phyloP scores from a whole-genome alignment of 1,140 invertebrate genomes.

The Kradibia gibbosae region DNA sequence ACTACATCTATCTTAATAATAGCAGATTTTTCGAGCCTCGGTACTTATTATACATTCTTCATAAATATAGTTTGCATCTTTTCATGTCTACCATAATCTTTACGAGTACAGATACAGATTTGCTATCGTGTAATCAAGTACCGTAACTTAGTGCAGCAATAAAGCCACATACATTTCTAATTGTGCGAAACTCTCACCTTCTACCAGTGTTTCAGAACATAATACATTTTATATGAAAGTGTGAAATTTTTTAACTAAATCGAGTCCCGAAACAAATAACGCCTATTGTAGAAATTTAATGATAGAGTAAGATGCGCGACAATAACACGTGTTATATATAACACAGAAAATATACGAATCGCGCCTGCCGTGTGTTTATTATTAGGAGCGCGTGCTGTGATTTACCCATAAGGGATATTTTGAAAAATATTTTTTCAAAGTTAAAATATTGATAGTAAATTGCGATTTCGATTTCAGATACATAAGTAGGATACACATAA shows the following conservation, averaged over 20 bases:
- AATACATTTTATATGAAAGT: background rate
- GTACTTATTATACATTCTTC: background rate
- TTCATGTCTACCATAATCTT: background rate
- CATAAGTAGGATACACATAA: background rate
- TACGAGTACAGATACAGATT: too few relatives aligned
- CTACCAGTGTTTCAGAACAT: background rate
- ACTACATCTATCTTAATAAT: background rate
- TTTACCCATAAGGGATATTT: background rate
- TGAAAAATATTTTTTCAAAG: background rate
- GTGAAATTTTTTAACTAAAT: background rate
- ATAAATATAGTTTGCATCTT: background rate
- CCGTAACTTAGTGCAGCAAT: too few relatives aligned
- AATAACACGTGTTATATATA: background rate
- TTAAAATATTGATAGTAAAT: conserved; percentile 16
- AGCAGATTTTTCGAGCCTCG: background rate
- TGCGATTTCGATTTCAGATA: background rate
- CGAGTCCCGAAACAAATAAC: background rate
- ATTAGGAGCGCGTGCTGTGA: background rate
- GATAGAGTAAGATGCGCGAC: background rate
- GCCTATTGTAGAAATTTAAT: background rate
- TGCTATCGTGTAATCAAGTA: too few relatives aligned
- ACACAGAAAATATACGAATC: background rate
- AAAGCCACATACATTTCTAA: too few relatives aligned
- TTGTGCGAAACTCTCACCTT: background rate
- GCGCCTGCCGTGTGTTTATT: background rate